A percentile compares a stretch with the other conserved stretches of the same genome.
phyloP scores from a whole-genome alignment of 2,797 vertebrate species.

The Myripristis jacobus region DNA sequence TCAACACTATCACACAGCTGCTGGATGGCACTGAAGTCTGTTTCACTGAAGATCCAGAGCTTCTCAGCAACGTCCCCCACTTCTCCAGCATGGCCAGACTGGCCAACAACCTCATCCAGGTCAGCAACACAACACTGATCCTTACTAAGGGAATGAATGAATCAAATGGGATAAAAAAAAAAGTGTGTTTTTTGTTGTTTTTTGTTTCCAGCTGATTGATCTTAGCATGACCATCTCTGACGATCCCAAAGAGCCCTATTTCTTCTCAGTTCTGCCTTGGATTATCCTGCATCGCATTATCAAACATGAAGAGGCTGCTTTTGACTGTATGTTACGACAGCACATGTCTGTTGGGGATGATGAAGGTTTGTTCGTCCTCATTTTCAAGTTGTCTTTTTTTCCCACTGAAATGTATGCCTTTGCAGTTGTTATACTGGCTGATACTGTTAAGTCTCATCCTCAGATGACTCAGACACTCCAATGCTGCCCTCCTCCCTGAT shows the following conservation, averaged over 20 bases:
- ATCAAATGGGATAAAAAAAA: neutral
- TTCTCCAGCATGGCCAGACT: slow-evolving; percentile 87
- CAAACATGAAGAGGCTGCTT: slow-evolving; percentile 92
- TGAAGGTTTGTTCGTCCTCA: slow-evolving; percentile 83
- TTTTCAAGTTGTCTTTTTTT: slow-evolving; percentile 34
- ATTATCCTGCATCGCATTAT: slow-evolving; percentile 93
- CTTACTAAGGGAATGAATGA: neutral
- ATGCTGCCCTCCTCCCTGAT: slow-evolving; percentile 96
- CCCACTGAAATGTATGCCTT: neutral
- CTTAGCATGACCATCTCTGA: slow-evolving; percentile 94
- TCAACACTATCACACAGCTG: slow-evolving; percentile 90
- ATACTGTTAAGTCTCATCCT: slow-evolving; percentile 52
- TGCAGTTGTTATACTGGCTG: slow-evolving; percentile 25
- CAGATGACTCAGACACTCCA: slow-evolving; percentile 87
- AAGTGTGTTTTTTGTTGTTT: neutral
- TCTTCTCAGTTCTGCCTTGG: slow-evolving; percentile 96
- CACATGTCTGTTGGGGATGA: slow-evolving; percentile 86
- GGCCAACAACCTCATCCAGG: slow-evolving; percentile 95
- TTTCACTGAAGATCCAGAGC: slow-evolving; percentile 82
- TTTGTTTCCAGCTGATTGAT: slow-evolving; percentile 89
- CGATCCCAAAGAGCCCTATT: slow-evolving; percentile 92
- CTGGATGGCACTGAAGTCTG: slow-evolving; percentile 90
- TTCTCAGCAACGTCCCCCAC: slow-evolving; percentile 83
- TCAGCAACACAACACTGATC: slow-evolving; percentile 53
- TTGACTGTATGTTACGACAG: slow-evolving; percentile 87